Evolutionary conservation across 2,888 invertebrate species (phyloP).

Genomic region (Euzetes globulus): DNA sequence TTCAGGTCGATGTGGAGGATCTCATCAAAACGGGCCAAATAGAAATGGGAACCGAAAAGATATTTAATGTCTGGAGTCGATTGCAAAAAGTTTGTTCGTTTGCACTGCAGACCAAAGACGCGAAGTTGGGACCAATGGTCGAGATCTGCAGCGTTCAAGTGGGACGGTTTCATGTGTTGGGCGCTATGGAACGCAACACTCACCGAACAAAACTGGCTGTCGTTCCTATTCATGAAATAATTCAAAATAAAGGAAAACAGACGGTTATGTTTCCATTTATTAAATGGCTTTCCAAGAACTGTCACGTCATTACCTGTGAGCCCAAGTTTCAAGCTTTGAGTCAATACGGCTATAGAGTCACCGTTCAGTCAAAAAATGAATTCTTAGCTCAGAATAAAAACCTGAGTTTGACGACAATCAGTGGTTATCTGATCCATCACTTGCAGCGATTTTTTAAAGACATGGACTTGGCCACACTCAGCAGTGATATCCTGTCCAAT

Average conservation of each 20-base stretch:
- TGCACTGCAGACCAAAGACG: neutral
- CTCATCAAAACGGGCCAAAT: conserved; percentile 24
- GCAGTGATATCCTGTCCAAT: conserved; percentile 58
- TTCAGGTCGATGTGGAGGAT: conserved; percentile 23
- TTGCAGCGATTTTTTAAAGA: conserved; percentile 21
- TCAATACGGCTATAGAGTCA: neutral
- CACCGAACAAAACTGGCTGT: neutral
- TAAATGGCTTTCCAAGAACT: neutral
- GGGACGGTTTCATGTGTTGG: neutral
- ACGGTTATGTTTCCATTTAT: neutral
- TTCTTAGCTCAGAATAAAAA: neutral
- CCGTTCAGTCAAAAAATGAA: neutral
- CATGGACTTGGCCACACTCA: conserved; percentile 46
- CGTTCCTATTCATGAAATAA: neutral
- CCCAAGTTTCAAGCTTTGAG: neutral
- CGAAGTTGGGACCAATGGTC: neutral
- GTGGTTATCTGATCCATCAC: conserved; percentile 36
- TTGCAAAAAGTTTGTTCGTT: conserved; percentile 14
- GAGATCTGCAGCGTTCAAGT: neutral
- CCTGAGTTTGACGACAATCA: neutral
- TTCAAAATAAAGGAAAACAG: neutral
- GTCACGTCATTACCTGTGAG: neutral
- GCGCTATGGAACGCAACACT: neutral
- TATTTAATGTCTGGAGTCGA: neutral
- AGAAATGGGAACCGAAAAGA: conserved; percentile 3